These are phyloP conservation scores for Porites rus DNA, from an alignment of 92 coral and sea anemone genomes.

Conservation along the genomic window DNA sequence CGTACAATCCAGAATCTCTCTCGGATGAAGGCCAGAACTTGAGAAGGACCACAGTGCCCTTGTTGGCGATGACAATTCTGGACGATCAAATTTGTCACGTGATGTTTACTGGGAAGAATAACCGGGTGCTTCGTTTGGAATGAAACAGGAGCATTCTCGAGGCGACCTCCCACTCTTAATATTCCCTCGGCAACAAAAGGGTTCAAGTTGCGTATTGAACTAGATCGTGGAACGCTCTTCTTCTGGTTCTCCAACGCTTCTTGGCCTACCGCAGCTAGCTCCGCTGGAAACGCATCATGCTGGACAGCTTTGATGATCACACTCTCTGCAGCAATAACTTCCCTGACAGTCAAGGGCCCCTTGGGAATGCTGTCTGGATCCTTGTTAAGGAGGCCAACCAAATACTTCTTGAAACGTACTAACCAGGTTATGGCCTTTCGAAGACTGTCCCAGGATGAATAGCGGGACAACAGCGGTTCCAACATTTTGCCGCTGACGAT, in stretches of 20 bases:
- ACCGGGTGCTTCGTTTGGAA: conserved; percentile 33
- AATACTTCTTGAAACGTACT: not conserved
- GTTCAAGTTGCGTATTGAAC: not conserved
- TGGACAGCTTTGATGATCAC: not conserved
- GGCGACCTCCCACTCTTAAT: conserved; percentile 40
- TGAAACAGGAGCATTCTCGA: conserved; percentile 34
- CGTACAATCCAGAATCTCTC: conserved; percentile 24
- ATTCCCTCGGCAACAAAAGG: conserved; percentile 26
- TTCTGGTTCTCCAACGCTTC: not conserved
- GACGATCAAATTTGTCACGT: conserved; percentile 37
- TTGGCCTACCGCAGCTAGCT: not conserved
- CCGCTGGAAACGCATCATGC: not conserved
- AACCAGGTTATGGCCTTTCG: conserved; percentile 4
- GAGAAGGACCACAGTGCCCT: conserved; percentile 39
- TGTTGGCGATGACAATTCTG: conserved; percentile 26
- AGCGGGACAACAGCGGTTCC: not conserved
- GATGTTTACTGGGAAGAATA: conserved; percentile 51
- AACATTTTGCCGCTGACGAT: not conserved
- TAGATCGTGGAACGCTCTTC: not conserved
- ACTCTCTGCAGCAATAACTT: not conserved
- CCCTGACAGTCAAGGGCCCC: not conserved
- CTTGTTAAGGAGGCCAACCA: not conserved
- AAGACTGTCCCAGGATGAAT: conserved; percentile 8
- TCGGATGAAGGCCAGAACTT: conserved; percentile 25
- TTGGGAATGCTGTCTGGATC: conserved; percentile 12